These are phyloP conservation scores for Anolis apletophallus DNA, from an alignment of 2,797 vertebrate species.

Conservation along the genomic window DNA sequence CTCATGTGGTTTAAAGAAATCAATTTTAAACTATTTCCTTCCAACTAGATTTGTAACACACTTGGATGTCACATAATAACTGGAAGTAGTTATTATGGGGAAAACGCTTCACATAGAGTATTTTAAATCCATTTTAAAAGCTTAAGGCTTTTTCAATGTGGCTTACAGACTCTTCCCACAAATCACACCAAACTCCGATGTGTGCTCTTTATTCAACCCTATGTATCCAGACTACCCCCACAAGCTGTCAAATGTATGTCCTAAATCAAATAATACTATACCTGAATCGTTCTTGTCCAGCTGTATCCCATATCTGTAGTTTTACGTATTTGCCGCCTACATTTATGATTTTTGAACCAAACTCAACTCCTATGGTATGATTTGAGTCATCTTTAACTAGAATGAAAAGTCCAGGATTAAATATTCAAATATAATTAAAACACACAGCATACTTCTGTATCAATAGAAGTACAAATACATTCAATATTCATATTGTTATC, in stretches of 20 bases:
- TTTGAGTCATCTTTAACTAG: slow-evolving; percentile 84
- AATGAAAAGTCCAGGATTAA: slow-evolving; percentile 42
- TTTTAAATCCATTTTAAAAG: background rate
- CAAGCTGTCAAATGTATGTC: slow-evolving; percentile 32
- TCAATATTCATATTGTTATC: background rate
- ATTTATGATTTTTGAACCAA: slow-evolving; percentile 88
- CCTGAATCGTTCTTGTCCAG: slow-evolving; percentile 93
- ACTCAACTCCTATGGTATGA: slow-evolving; percentile 84
- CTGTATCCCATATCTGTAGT: slow-evolving; percentile 97
- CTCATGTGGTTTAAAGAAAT: background rate
- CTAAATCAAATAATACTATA: slow-evolving; percentile 57
- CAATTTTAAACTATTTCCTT: background rate
- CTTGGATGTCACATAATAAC: background rate
- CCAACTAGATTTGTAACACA: background rate
- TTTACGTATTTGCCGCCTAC: slow-evolving; percentile 95
- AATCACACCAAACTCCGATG: background rate
- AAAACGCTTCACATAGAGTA: background rate
- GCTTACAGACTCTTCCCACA: background rate
- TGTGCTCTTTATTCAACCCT: background rate
- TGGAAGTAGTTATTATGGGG: background rate
- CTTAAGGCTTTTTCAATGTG: background rate
- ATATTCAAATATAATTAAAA: slow-evolving; percentile 32
- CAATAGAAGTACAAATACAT: background rate
- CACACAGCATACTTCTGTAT: background rate
- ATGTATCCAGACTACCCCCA: background rate